These are phyloP conservation scores for Cenopis cana DNA, from an alignment of 2,888 invertebrate species.

Conservation along the genomic window DNA sequence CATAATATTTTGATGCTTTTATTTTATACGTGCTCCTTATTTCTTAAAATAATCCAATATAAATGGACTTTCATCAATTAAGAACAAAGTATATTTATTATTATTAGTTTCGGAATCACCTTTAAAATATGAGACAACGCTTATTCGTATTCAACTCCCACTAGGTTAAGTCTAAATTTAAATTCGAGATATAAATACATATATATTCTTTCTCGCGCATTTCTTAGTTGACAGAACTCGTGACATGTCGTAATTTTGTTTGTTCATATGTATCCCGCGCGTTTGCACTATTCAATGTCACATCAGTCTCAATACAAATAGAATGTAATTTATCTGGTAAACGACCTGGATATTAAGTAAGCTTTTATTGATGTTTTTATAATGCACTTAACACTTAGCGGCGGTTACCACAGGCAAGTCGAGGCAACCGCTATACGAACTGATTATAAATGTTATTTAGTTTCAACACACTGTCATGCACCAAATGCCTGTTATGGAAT, in stretches of 20 bases:
- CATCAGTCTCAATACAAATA: conserved; percentile 5
- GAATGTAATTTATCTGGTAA: neutral
- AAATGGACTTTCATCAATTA: neutral
- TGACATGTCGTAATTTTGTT: conserved; percentile 19
- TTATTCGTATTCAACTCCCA: conserved; percentile 16
- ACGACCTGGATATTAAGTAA: neutral
- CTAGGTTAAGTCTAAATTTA: conserved; percentile 42
- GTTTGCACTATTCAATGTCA: conserved; percentile 25
- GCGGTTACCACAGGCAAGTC: neutral
- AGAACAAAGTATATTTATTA: neutral
- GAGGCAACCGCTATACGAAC: neutral
- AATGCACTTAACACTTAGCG: neutral
- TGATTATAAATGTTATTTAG: neutral
- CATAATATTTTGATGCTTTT: too few species aligned
- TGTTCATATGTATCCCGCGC: conserved; percentile 8
- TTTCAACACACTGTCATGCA: too few species aligned
- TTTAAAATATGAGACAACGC: conserved; percentile 21
- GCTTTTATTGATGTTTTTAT: neutral
- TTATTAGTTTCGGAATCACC: neutral
- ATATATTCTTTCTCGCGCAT: conserved; percentile 34
- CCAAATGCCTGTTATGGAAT: too few species aligned
- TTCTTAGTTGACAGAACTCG: conserved; percentile 22
- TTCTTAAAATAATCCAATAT: too few species aligned
- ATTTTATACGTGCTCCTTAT: too few species aligned
- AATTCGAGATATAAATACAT: conserved; percentile 20